Conservation (phyloP, 2,113 vertebrate species). For the Passerina amoena region DNA sequence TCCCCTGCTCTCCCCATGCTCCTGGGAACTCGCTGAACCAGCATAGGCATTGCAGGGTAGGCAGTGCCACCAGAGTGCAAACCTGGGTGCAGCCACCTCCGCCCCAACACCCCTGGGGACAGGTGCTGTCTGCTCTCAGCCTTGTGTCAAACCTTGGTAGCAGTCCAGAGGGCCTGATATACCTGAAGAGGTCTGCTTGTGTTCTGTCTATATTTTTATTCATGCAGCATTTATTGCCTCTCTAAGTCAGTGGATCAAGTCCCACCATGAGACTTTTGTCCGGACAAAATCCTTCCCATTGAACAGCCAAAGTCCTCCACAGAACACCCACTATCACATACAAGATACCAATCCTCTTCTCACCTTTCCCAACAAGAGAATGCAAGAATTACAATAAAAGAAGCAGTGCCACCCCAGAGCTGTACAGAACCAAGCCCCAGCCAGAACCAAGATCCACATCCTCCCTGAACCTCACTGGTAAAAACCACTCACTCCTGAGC, state of each 20-base stretch:
- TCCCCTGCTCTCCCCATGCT: background rate
- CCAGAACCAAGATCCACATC: background rate
- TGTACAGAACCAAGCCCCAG: background rate
- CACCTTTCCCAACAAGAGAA: background rate
- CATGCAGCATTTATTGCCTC: background rate
- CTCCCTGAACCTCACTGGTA: background rate
- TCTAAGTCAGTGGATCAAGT: background rate
- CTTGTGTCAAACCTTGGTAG: background rate
- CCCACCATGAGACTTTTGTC: fast-evolving
- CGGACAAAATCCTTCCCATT: background rate
- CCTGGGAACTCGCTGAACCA: background rate
- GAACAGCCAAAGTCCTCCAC: background rate
- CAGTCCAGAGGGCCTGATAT: background rate
- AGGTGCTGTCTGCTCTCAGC: background rate
- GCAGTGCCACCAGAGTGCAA: background rate
- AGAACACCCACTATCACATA: background rate
- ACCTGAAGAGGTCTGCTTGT: background rate
- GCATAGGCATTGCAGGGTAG: background rate
- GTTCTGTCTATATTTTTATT: background rate
- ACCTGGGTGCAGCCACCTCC: background rate
- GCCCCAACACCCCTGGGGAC: background rate
- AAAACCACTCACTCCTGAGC: background rate
- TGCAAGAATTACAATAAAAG: background rate
- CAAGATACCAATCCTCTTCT: too few relatives aligned
- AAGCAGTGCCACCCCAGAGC: fast-evolving